Percentiles rank a stretch among this genome's conserved stretches.
Evolutionary conservation across 2,888 invertebrate species (phyloP).

Genomic region (Heliconius cydno): DNA sequence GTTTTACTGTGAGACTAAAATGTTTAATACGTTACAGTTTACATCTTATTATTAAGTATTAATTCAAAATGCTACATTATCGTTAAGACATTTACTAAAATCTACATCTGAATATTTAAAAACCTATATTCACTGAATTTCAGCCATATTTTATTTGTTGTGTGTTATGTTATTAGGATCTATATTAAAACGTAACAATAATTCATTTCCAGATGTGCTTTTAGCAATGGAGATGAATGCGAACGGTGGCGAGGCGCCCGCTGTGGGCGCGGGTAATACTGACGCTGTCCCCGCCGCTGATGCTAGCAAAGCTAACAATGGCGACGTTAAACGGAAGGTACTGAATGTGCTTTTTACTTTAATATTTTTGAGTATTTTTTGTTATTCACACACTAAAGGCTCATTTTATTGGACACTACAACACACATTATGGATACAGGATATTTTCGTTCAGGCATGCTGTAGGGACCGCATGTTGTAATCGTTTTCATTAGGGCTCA

Average conservation of each 20-base stretch:
- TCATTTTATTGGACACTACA: too few relatives aligned
- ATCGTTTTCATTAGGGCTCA: too few relatives aligned
- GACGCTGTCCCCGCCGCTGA: slow-evolving; percentile 48
- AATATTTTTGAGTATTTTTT: too few relatives aligned
- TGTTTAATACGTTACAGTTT: neutral
- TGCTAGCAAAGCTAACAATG: slow-evolving; percentile 43
- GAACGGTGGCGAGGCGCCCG: slow-evolving; percentile 50
- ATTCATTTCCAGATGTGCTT: slow-evolving; percentile 65
- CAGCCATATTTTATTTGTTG: neutral
- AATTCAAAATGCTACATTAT: too few relatives aligned
- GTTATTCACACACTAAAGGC: too few relatives aligned
- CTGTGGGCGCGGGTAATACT: slow-evolving; percentile 47
- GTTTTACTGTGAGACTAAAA: neutral
- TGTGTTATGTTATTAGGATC: neutral
- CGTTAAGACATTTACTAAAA: neutral
- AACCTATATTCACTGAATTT: neutral
- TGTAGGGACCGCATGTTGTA: too few relatives aligned
- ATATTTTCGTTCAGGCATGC: too few relatives aligned
- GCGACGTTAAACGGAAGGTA: slow-evolving; percentile 86
- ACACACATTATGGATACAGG: too few relatives aligned
- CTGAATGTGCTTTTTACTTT: too few relatives aligned
- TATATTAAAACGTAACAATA: neutral
- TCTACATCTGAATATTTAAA: too few relatives aligned
- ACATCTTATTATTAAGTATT: neutral
- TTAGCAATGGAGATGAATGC: slow-evolving; percentile 72